Base-by-base conservation (phyloP, 2,113 vertebrate genomes). In the Forbesichthys agassizii region DNA sequence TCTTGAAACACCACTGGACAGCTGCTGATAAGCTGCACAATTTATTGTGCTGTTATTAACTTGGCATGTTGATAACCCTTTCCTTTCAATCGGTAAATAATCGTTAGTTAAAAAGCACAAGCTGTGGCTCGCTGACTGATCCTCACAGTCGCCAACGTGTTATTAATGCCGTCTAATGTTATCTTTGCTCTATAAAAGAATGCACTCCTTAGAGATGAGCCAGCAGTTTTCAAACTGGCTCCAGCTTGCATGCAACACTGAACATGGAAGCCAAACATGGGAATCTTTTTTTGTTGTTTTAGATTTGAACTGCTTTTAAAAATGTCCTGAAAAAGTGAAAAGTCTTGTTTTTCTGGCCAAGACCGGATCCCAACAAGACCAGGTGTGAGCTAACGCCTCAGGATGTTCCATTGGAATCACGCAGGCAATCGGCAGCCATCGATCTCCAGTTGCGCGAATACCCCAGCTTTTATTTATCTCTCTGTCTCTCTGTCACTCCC, bases 191-290 rank as follows among this genome's bases (percentile, higher is more conserved):
- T 42, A 42, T 6, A 42, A 8, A 42, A 42, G 36, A 8, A 42
- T 5, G 36, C 7, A 42, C 36, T 42, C 36, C 36, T 42, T 42
- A 42, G 36, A 6, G 36, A 42, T 42, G 36, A 42, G 36, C 36
- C 5, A 42, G 36, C 36, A 8, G 5, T 69, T n/a, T 33, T 68
- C n/a, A 16, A 42, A 65, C 73, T 56, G 48, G 64, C 66, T 78
- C 27, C 75, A 78, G 71, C 59, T 65, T 75, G 48, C 70, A 53
- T 61, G 54, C 47, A 9, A 48, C 49, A 51, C 52, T 33, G 49
- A 3, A 33, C 55, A 73, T 42, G 66, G 64, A 73, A 33, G 66
- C 66, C 46, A 79, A 80, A 77, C 58, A 33, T 55, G 66, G 11
- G 11, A 53, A 53, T 27, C 27, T 27, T 27, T 27, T 27, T 27